Percentiles rank a stretch among this genome's conserved stretches.
Evolutionary conservation across 2,113 vertebrate species (phyloP).

Genomic region (Siphamia tubifer): DNA sequence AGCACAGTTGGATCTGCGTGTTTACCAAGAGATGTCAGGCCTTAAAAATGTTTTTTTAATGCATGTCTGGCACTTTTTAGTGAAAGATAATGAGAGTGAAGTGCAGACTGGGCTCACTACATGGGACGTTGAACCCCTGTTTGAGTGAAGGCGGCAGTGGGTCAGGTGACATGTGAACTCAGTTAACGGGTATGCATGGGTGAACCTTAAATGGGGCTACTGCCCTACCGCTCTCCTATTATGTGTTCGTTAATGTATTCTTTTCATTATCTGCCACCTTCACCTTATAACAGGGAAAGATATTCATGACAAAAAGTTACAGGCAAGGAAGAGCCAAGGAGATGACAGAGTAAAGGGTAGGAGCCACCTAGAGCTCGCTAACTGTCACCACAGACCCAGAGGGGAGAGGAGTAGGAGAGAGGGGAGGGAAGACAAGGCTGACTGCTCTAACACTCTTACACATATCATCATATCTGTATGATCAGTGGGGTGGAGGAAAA

Average conservation of each 20-base stretch:
- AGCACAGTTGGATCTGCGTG: constrained; percentile 24
- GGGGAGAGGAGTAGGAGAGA: constrained; percentile 51
- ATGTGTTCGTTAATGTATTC: constrained; percentile 55
- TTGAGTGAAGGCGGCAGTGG: constrained; percentile 9
- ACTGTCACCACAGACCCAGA: constrained; percentile 68
- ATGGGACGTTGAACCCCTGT: constrained; percentile 35
- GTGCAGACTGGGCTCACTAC: constrained; percentile 39
- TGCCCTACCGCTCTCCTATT: constrained; percentile 23
- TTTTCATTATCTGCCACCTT: constrained; percentile 65
- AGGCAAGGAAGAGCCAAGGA: constrained; percentile 41
- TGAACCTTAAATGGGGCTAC: constrained; percentile 29
- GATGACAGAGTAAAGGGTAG: constrained; percentile 66
- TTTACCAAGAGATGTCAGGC: constrained; percentile 43
- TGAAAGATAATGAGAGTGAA: constrained; percentile 22
- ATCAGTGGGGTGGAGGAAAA: constrained; percentile 73
- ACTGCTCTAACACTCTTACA: constrained; percentile 79
- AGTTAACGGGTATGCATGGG: constrained; percentile 18
- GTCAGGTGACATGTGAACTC: constrained; percentile 27
- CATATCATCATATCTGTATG: constrained; percentile 82
- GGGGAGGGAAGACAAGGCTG: constrained; percentile 69
- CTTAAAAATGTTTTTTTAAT: constrained; percentile 37
- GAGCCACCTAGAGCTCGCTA: constrained; percentile 70
- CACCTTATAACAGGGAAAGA: constrained; percentile 55
- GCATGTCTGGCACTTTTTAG: constrained; percentile 14
- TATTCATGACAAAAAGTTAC: constrained; percentile 61